phyloP scores from a whole-genome alignment of 2,888 invertebrate species.

The Andrena fulva region DNA sequence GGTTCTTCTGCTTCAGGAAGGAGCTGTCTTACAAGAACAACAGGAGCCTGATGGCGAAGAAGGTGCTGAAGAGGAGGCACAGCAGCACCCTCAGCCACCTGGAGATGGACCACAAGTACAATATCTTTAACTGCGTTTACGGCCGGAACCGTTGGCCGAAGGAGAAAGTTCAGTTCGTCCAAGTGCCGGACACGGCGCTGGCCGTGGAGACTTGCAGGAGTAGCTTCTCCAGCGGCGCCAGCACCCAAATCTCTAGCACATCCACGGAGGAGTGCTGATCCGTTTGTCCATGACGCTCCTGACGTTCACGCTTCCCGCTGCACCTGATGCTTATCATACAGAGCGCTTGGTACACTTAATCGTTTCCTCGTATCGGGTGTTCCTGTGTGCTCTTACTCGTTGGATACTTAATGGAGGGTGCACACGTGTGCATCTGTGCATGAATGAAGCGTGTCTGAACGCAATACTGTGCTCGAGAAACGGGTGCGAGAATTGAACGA shows the following conservation, averaged over 20 bases:
- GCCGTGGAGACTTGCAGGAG: slow-evolving; percentile 87
- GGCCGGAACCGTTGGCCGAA: slow-evolving; percentile 81
- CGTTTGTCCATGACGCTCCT: slow-evolving; percentile 8
- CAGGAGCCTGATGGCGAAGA: slow-evolving; percentile 85
- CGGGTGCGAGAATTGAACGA: not conserved
- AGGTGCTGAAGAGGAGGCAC: slow-evolving; percentile 81
- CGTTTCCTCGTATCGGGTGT: not conserved
- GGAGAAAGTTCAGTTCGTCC: slow-evolving; percentile 85
- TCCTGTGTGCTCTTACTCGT: not conserved
- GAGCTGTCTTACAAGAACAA: slow-evolving; percentile 83
- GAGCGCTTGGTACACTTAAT: slow-evolving; percentile 13
- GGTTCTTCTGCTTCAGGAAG: slow-evolving; percentile 85
- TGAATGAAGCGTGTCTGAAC: not conserved
- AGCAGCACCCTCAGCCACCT: slow-evolving; percentile 76
- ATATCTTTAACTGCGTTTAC: slow-evolving; percentile 83
- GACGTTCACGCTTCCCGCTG: not conserved
- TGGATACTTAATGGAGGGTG: not conserved
- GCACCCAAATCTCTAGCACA: slow-evolving; percentile 88
- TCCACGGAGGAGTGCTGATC: slow-evolving; percentile 86
- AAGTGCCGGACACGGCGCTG: slow-evolving; percentile 86
- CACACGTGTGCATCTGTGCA: not conserved
- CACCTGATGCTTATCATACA: not conserved
- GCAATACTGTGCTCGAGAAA: not conserved
- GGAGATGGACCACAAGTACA: slow-evolving; percentile 79
- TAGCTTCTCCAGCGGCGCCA: slow-evolving; percentile 88